These are phyloP conservation scores for Rhopilema esculentum DNA, from an alignment of 30 jellyfish, hydroid and myxozoan genomes.

Conservation along the genomic window DNA sequence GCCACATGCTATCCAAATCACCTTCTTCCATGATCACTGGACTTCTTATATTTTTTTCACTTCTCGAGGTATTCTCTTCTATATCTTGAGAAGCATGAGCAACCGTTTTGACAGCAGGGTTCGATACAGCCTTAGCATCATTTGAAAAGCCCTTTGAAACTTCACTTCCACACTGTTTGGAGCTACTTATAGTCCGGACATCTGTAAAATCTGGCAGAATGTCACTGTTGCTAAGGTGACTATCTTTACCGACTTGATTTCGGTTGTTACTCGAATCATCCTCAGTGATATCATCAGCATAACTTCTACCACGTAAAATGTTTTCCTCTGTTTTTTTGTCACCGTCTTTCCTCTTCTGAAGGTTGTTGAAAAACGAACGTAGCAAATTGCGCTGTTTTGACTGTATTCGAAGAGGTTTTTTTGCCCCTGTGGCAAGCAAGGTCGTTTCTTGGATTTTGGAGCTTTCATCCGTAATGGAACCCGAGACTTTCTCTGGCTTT, in stretches of 20 bases:
- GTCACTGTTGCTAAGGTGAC: no score
- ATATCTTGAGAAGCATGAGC: background rate
- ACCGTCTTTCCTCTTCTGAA: slow-evolving; percentile 7
- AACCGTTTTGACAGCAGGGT: background rate
- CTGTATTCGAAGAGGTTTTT: background rate
- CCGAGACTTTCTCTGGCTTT: background rate
- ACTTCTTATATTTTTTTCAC: background rate
- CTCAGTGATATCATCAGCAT: background rate
- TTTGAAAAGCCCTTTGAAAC: no score
- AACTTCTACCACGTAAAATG: background rate
- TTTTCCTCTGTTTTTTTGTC: background rate
- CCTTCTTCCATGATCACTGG: background rate
- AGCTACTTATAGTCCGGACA: no score
- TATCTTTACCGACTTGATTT: no score
- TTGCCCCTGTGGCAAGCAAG: background rate
- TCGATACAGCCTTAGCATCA: no score
- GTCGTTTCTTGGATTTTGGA: background rate
- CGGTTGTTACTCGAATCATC: no score
- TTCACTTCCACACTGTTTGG: no score
- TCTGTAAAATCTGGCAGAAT: no score
- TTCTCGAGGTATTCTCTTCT: background rate
- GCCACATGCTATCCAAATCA: background rate
- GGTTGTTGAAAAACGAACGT: slow-evolving; percentile 12
- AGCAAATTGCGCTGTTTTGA: slow-evolving; percentile 8
- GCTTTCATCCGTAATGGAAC: background rate